These are phyloP conservation scores for Corvus hawaiiensis DNA, from an alignment of 2,113 vertebrate genomes.

Conservation along the genomic window DNA sequence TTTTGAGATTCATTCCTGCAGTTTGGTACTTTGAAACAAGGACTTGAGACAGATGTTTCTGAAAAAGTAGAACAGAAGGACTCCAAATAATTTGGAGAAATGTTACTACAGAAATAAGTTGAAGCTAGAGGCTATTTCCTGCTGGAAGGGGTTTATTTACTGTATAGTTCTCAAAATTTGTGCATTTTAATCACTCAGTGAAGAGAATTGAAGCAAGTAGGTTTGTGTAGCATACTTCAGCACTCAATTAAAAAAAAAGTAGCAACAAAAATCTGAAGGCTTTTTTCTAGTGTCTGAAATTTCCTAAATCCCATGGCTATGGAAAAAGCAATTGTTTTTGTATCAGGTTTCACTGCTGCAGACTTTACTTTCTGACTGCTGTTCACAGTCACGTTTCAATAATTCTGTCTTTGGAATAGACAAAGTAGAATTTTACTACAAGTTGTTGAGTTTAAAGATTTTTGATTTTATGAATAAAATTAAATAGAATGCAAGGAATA, in stretches of 20 bases:
- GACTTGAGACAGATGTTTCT: background rate
- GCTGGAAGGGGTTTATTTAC: background rate
- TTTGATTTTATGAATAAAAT: background rate
- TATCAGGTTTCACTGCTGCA: background rate
- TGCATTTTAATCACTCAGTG: background rate
- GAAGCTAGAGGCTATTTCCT: background rate
- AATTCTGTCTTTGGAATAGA: background rate
- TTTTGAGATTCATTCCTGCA: background rate
- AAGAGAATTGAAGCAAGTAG: background rate
- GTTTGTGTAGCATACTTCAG: background rate
- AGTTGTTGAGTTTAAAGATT: background rate
- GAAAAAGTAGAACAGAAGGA: background rate
- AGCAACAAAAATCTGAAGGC: background rate
- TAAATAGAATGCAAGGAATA: background rate
- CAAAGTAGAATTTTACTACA: background rate
- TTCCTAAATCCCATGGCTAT: background rate
- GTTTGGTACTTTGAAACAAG: background rate
- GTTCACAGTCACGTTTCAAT: background rate
- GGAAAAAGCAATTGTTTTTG: background rate
- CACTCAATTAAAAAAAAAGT: background rate
- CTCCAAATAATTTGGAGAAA: background rate
- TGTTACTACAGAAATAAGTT: background rate
- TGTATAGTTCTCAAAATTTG: background rate
- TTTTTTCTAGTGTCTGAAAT: background rate
- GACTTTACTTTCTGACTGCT: background rate